phyloP scores from a whole-genome alignment of 2,888 invertebrate species.

The Nomada goodeniana region DNA sequence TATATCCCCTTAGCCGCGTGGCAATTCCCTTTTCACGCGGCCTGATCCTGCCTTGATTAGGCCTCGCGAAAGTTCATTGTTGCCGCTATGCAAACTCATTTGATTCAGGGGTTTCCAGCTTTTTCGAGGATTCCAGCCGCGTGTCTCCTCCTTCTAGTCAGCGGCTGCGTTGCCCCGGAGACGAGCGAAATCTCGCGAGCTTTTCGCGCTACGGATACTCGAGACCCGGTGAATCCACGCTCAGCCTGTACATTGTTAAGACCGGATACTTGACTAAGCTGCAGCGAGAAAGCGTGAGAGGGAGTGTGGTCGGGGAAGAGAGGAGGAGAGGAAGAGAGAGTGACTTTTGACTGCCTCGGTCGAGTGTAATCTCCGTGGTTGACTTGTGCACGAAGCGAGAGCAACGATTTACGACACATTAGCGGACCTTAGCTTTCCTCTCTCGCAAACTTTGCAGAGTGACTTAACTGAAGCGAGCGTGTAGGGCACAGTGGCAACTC shows the following conservation, averaged over 20 bases:
- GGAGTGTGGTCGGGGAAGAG: not conserved
- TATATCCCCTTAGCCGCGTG: slow-evolving; percentile 31
- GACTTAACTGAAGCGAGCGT: slow-evolving; percentile 62
- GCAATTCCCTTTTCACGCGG: slow-evolving; percentile 38
- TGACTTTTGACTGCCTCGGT: slow-evolving; percentile 63
- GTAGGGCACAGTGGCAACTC: slow-evolving; percentile 33
- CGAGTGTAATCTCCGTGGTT: slow-evolving; percentile 67
- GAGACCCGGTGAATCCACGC: slow-evolving; percentile 37
- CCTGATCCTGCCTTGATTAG: slow-evolving; percentile 52
- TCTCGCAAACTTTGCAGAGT: slow-evolving; percentile 62
- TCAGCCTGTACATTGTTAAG: slow-evolving; percentile 59
- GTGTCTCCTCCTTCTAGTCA: not conserved
- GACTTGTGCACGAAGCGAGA: slow-evolving; percentile 59
- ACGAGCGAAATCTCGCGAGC: slow-evolving; percentile 33
- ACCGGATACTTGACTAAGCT: slow-evolving; percentile 68
- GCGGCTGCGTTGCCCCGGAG: not conserved
- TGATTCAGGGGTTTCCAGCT: slow-evolving; percentile 51
- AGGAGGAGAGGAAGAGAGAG: slow-evolving; percentile 13
- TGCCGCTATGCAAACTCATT: slow-evolving; percentile 66
- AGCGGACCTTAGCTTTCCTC: slow-evolving; percentile 59
- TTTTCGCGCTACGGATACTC: slow-evolving; percentile 49
- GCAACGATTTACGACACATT: slow-evolving; percentile 69
- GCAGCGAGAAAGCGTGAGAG: not conserved
- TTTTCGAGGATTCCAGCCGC: slow-evolving; percentile 58
- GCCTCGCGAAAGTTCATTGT: slow-evolving; percentile 59